phyloP scores from a whole-genome alignment of 64 coral and sea anemone species.

The Stichodactyla mertensii region DNA sequence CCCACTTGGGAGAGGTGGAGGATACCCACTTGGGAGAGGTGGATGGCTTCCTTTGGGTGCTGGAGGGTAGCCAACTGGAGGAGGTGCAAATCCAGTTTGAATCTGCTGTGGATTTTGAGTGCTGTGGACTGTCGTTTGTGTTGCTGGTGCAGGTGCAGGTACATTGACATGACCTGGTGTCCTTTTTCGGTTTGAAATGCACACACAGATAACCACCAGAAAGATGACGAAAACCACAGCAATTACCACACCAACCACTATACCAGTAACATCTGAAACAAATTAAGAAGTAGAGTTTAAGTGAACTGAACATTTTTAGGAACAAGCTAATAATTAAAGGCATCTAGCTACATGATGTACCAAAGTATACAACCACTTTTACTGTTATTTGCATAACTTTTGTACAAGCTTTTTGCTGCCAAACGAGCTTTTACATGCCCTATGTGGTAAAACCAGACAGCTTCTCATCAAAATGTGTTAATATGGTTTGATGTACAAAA shows the following conservation, averaged over 20 bases:
- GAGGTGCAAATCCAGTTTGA: neutral
- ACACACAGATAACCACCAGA: neutral
- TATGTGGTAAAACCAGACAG: too few species aligned
- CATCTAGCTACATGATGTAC: too few species aligned
- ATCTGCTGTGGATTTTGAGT: neutral
- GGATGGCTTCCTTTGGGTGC: slow-evolving; percentile 1
- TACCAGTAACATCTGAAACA: neutral
- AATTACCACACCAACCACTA: neutral
- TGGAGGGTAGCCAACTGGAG: neutral
- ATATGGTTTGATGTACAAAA: too few species aligned
- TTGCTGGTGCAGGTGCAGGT: neutral
- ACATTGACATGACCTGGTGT: neutral
- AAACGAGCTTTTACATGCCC: too few species aligned
- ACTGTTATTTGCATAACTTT: too few species aligned
- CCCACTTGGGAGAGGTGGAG: too few species aligned
- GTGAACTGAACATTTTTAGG: neutral
- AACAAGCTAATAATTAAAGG: too few species aligned
- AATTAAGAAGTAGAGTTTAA: neutral
- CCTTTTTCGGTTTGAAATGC: neutral
- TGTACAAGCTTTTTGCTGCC: too few species aligned
- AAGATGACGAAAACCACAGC: neutral
- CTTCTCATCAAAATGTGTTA: too few species aligned
- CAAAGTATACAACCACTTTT: too few species aligned
- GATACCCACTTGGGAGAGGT: neutral
- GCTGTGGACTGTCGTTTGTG: neutral